Evolutionary conservation across 2,888 invertebrate genomes (phyloP).

Genomic region (Conops quadrifasciatus): DNA sequence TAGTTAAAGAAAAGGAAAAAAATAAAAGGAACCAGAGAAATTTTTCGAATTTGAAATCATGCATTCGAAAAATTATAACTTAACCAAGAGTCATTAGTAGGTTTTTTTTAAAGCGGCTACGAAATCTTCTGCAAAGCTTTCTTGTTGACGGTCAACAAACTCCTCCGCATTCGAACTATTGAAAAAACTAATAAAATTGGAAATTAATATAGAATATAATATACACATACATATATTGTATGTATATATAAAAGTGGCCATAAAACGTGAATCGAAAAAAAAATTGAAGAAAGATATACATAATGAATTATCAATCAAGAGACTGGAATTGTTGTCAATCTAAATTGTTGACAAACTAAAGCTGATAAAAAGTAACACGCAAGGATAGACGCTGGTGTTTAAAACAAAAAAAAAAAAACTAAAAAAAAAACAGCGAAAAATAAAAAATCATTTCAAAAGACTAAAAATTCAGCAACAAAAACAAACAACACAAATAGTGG

Average conservation of each 20-base stretch:
- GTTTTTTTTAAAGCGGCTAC: too few species aligned
- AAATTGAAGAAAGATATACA: not conserved
- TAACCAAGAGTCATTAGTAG: too few species aligned
- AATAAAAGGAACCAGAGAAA: slow-evolving; percentile 16
- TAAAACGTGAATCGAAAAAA: not conserved
- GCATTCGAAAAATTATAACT: not conserved
- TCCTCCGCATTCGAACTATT: not conserved
- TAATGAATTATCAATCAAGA: too few species aligned
- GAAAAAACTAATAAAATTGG: not conserved
- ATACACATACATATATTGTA: not conserved
- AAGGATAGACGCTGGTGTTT: too few species aligned
- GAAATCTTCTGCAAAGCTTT: too few species aligned
- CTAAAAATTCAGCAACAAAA: too few species aligned
- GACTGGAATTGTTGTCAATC: too few species aligned
- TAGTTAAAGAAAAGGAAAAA: slow-evolving; percentile 25
- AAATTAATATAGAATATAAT: not conserved
- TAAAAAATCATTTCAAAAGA: too few species aligned
- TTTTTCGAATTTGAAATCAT: slow-evolving; percentile 28
- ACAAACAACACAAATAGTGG: too few species aligned
- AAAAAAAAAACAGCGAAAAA: too few species aligned
- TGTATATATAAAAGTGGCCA: not conserved
- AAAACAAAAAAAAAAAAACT: too few species aligned
- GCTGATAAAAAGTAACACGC: not conserved
- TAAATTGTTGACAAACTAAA: not conserved
- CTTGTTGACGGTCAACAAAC: too few species aligned